A percentile compares a stretch with the other conserved stretches of the same genome.
phyloP scores from a whole-genome alignment of 2,797 vertebrate genomes.

The Sphenopsis melanotis region DNA sequence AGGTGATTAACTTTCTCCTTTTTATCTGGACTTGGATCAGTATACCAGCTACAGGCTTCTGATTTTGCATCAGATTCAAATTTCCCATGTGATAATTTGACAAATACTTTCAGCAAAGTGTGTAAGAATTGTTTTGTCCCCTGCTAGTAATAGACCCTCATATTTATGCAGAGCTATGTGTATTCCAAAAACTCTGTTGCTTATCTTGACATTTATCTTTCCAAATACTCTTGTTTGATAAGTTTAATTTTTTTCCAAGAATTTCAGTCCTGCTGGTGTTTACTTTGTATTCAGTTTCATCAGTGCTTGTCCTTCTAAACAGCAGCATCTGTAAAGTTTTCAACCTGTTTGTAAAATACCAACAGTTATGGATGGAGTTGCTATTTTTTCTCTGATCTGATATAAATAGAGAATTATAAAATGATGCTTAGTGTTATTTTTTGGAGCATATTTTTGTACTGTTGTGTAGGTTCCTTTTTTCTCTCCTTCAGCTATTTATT shows the following conservation, averaged over 20 bases:
- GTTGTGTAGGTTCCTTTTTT: background rate
- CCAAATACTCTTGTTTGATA: background rate
- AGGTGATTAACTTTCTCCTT: background rate
- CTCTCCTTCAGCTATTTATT: background rate
- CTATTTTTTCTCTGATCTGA: background rate
- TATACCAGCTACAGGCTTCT: background rate
- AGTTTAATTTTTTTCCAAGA: background rate
- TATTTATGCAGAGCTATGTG: background rate
- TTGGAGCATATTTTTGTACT: background rate
- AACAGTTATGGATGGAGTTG: background rate
- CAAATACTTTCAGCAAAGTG: background rate
- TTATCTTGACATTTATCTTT: slow-evolving; percentile 13
- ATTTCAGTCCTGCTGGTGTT: background rate
- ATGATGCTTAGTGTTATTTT: background rate
- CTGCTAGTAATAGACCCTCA: background rate
- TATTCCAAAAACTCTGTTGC: background rate
- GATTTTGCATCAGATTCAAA: background rate
- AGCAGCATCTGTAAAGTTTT: background rate
- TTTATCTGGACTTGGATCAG: background rate
- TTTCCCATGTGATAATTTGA: background rate
- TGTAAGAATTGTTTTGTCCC: background rate
- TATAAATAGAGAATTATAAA: background rate
- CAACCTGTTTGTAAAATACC: background rate
- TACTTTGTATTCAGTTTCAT: slow-evolving; percentile 38
- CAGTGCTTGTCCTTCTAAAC: background rate